Conservation (phyloP, 2,797 vertebrate genomes). For the Enteromius viviparus region DNA sequence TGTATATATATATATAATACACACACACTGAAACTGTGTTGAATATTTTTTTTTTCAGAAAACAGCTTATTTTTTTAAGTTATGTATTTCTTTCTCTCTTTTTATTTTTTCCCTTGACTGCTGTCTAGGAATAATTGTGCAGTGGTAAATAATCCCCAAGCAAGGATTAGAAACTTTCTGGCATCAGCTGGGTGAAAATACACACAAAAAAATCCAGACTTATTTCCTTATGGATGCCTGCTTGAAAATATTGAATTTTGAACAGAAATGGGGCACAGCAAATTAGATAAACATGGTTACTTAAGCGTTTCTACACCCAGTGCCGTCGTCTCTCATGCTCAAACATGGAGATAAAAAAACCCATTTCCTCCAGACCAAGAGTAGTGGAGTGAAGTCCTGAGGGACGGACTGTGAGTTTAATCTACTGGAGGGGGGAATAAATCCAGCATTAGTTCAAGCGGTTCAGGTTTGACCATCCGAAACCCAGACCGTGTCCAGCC, state of each 20-base stretch:
- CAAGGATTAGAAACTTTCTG: neutral
- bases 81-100: neutral
- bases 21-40: neutral
- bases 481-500: constrained; percentile 31
- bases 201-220: neutral
- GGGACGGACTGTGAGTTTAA: constrained; percentile 65
- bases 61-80: too few species aligned
- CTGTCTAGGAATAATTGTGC: neutral
- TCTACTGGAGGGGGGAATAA: constrained; percentile 67
- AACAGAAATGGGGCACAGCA: constrained; percentile 48
- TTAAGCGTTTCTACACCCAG: constrained; percentile 36
- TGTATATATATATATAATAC: too few species aligned
- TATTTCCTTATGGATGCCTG: neutral
- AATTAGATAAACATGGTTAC: constrained; percentile 56
- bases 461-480: constrained; percentile 49
- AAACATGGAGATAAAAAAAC: constrained; percentile 44
- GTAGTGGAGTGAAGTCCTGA: constrained; percentile 64
- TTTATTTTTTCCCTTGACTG: neutral
- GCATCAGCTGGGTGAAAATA: neutral
- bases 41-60: neutral
- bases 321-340: constrained; percentile 53
- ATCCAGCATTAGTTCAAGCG: constrained; percentile 50
- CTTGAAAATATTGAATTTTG: constrained; percentile 41
- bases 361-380: constrained; percentile 52
- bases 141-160: neutral